Evolutionary conservation across 2,888 invertebrate species (phyloP).

Genomic region (Gymnocheta viridis): DNA sequence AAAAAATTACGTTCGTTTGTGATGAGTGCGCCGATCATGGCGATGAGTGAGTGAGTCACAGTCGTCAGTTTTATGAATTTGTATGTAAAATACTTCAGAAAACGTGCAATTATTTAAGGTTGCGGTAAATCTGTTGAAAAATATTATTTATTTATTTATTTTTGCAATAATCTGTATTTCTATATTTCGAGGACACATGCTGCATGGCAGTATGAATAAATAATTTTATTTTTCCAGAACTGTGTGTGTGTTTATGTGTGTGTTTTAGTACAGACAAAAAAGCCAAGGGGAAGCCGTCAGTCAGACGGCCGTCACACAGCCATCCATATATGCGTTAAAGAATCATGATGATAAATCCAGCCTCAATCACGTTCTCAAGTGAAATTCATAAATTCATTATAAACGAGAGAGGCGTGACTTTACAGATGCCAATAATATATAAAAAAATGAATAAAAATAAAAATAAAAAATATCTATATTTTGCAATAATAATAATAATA

Average conservation of each 20-base stretch:
- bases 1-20: background rate
- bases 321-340: constrained; percentile 16
- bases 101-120: constrained; percentile 67
- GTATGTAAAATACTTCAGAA: constrained; percentile 41
- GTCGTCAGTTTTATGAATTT: constrained; percentile 5
- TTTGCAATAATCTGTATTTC: constrained; percentile 47
- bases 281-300: constrained; percentile 46
- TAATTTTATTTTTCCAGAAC: constrained; percentile 34
- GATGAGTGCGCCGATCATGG: background rate
- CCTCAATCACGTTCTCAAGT: constrained; percentile 68
- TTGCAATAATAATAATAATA: constrained; percentile 10
- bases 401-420: constrained; percentile 61
- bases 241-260: background rate
- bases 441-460: background rate
- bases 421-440: constrained; percentile 27
- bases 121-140: constrained; percentile 62
- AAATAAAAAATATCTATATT: constrained; percentile 8
- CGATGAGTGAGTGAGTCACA: constrained; percentile 44
- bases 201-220: constrained; percentile 48
- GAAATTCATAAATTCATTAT: constrained; percentile 66
- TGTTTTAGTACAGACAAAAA: background rate
- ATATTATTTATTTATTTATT: constrained; percentile 64
- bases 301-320: constrained; percentile 28
- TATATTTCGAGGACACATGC: constrained; percentile 59
- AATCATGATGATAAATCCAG: constrained; percentile 59